These are phyloP conservation scores for Corythornis madagascariensis DNA, from an alignment of 2,113 vertebrate species.

Conservation along the genomic window DNA sequence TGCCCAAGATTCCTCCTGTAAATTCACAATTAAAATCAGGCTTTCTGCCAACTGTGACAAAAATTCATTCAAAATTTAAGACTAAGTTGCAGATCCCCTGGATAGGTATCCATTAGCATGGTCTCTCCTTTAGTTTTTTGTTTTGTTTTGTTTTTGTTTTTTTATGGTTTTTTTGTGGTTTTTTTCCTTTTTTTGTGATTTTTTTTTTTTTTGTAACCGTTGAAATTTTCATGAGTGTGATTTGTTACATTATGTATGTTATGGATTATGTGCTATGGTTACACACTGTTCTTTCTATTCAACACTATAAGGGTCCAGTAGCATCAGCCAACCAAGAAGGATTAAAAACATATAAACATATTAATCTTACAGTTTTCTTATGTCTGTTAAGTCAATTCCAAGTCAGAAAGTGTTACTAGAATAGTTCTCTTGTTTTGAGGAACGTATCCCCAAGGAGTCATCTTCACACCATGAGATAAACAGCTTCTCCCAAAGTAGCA, in stretches of 20 bases:
- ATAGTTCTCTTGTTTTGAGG: not conserved
- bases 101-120: not conserved
- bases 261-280: not conserved
- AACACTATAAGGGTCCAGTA: not conserved
- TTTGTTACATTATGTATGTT: not conserved
- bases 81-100: not conserved
- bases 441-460: not conserved
- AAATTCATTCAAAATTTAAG: not conserved
- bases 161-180: no score
- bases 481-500: not conserved
- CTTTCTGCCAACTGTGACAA: not conserved
- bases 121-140: not conserved
- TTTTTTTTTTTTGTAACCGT: no score
- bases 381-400: not conserved
- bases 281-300: not conserved
- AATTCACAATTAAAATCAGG: not conserved
- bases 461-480: not conserved
- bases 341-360: not conserved
- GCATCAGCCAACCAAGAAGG: not conserved
- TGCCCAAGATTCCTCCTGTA: not conserved
- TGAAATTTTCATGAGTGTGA: not conserved
- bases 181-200: not conserved
- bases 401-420: not conserved
- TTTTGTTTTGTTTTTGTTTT: no score
- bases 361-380: not conserved